These are phyloP conservation scores for Eristalis tenax DNA, from an alignment of 2,888 invertebrate species.

Conservation along the genomic window DNA sequence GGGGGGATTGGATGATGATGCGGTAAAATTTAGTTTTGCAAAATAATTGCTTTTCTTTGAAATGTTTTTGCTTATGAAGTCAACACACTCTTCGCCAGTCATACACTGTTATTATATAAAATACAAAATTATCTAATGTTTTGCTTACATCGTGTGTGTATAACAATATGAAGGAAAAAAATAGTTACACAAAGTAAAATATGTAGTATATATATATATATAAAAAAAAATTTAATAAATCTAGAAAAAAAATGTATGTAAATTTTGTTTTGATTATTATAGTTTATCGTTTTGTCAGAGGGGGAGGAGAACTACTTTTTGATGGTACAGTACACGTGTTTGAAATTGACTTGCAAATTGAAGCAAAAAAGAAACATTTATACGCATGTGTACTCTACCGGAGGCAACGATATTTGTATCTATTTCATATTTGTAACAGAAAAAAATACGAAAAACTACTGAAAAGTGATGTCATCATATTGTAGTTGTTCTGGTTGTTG, in stretches of 20 bases:
- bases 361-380: conserved; percentile 1
- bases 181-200: conserved; percentile 64
- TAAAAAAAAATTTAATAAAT: conserved; percentile 48
- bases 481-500: conserved; percentile 34
- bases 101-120: conserved; percentile 68
- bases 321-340: conserved; percentile 8
- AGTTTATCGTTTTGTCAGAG: conserved; percentile 43
- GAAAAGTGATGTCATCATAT: conserved; percentile 52
- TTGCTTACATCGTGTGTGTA: conserved; percentile 57
- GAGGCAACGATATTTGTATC: background rate
- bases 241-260: conserved; percentile 39
- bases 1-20: conserved; percentile 2
- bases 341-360: conserved; percentile 15
- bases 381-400: background rate
- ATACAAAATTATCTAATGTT: conserved; percentile 67
- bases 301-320: conserved; percentile 6
- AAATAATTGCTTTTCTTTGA: conserved; percentile 40
- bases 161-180: conserved; percentile 41
- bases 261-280: conserved; percentile 18
- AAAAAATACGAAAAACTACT: conserved; percentile 40
- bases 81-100: conserved; percentile 72
- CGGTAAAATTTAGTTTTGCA: conserved; percentile 52
- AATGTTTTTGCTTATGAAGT: conserved; percentile 34
- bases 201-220: conserved; percentile 34
- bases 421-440: conserved; percentile 7